Evolutionary conservation across 2,113 vertebrate genomes (phyloP), one percentile per base, ranked within the genome.

Genomic region (Cyprinodon brontotheroides): DNA sequence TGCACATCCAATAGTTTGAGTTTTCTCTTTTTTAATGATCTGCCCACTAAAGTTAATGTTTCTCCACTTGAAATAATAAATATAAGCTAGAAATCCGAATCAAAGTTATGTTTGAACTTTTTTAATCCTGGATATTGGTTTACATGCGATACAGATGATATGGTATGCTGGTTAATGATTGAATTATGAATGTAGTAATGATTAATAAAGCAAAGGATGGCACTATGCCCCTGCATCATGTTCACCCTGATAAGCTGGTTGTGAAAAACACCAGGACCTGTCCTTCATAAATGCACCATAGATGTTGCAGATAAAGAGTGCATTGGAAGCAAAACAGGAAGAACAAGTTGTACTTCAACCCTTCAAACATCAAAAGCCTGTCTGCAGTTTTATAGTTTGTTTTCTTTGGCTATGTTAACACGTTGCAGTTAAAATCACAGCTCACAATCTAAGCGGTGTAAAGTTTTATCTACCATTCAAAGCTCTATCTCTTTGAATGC

Each of bases 331-430:
- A 89, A n/a, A 85, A 10, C 68, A 66, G 62, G 75, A 82, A 82
- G 82, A 83, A 88, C 78, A 77, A 20, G 61, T 61, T 72, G 77
- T 72, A 78, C 88, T 75, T 71, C 50, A 81, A 78, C 50, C 12
- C 47, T 62, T 14, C 71, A 70, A 67, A 80, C 75, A 84, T 87
- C 85, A 89, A 89, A 84, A 81, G 79, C 72, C 65, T 50, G 63
- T 83, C 39, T 63, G 66, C 81, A 80, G 62, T 77, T 90, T 89
- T 78, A 83, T 66, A 70, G 83, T 82, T 82, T 82, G 80, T 86
- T 89, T 89, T 75, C 64, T 72, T 87, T 89, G 86, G 88, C 87
- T 29, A 29, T 29, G 29, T 29, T 29, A 29, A 29, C 29, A 29
- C 29, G 29, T 29, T 29, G 29, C 29, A 29, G 29, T 29, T 29